A percentile compares a stretch with the other conserved stretches of the same genome.
Conservation (phyloP, 2,888 invertebrate species). For the Sesia apiformis region DNA sequence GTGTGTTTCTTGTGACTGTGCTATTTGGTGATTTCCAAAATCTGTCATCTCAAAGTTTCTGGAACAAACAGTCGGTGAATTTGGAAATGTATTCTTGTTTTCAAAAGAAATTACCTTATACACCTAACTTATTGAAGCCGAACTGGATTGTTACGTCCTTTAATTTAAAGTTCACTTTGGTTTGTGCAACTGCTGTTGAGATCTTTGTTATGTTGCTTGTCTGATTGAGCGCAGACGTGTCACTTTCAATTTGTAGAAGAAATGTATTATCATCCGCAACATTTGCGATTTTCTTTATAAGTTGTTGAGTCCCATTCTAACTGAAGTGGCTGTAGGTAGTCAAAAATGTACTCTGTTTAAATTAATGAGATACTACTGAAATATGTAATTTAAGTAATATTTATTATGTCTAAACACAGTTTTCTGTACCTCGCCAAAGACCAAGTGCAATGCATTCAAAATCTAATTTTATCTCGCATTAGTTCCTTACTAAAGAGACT, state of each 20-base stretch:
- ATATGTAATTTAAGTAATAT: too few relatives aligned
- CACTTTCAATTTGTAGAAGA: slow-evolving; percentile 35
- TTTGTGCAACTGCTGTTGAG: slow-evolving; percentile 19
- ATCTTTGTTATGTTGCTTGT: slow-evolving; percentile 25
- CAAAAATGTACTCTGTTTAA: too few relatives aligned
- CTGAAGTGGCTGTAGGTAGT: too few relatives aligned
- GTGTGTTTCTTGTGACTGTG: slow-evolving; percentile 28
- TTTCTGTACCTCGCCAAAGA: slow-evolving; percentile 3
- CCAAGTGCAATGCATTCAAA: slow-evolving; percentile 40
- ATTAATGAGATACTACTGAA: too few relatives aligned
- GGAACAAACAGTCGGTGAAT: background rate
- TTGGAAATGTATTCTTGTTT: background rate
- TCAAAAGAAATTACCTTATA: background rate
- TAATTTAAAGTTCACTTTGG: slow-evolving; percentile 10
- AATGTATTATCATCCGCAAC: slow-evolving; percentile 33
- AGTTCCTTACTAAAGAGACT: slow-evolving; percentile 33
- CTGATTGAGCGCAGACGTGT: slow-evolving; percentile 42
- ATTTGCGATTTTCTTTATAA: slow-evolving; percentile 25
- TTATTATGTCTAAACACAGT: too few relatives aligned
- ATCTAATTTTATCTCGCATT: slow-evolving; percentile 32
- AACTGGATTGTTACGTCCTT: background rate
- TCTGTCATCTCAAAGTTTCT: background rate
- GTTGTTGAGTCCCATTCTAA: slow-evolving; percentile 6
- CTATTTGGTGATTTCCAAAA: slow-evolving; percentile 3
- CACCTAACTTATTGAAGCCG: background rate